Conservation (phyloP, 2,113 vertebrate genomes). For the Mobula birostris region DNA sequence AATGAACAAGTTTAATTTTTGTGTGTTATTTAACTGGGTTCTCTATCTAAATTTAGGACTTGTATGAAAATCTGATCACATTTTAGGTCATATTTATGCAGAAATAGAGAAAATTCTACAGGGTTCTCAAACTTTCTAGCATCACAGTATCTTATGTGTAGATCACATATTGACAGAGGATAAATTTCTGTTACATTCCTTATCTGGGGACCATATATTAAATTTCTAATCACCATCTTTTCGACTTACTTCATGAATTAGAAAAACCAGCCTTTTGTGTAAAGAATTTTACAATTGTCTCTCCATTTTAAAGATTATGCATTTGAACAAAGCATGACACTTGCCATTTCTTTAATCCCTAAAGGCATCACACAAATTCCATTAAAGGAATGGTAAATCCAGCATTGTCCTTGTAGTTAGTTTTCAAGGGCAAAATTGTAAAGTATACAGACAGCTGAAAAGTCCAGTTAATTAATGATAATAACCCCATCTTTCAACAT, state of each 20-base stretch:
- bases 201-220: neutral
- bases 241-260: neutral
- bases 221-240: neutral
- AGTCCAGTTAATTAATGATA: neutral
- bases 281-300: neutral
- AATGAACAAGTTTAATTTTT: no score
- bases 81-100: no score
- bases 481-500: slow-evolving; percentile 22
- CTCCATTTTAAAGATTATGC: neutral
- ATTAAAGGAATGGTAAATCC: neutral
- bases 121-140: no score
- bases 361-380: neutral
- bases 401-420: neutral
- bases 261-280: neutral
- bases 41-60: no score
- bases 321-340: neutral
- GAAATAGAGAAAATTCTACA: no score
- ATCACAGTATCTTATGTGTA: no score
- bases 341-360: neutral
- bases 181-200: no score
- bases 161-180: no score
- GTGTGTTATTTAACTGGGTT: no score
- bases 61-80: no score
- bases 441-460: neutral
- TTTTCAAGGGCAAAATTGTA: neutral